A percentile compares a stretch with the other conserved stretches of the same genome.
Conservation (phyloP, 2,797 vertebrate genomes). For the Anguilla obscura region DNA sequence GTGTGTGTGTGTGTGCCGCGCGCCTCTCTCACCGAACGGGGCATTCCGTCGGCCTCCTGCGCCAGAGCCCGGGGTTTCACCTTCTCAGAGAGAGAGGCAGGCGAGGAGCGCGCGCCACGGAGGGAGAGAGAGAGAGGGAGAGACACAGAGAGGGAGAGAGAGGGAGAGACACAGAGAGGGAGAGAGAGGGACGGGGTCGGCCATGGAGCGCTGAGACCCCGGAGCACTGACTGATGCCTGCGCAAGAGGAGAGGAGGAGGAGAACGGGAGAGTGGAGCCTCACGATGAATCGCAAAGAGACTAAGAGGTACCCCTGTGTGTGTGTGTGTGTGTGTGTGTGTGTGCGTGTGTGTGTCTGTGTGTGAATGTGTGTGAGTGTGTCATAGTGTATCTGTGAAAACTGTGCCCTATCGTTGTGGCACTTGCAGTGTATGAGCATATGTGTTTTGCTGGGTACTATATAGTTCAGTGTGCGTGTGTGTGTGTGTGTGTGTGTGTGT, state of each 20-base stretch:
- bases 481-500: neutral
- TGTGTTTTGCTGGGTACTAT: neutral
- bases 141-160: conserved; percentile 10
- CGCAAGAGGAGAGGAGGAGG: conserved; percentile 58
- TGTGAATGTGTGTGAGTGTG: neutral
- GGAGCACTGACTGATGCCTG: conserved; percentile 64
- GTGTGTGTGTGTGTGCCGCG: neutral
- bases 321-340: neutral
- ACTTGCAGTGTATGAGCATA: conserved; percentile 15
- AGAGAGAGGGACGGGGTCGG: conserved; percentile 49
- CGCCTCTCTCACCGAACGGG: neutral
- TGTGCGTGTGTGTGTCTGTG: neutral
- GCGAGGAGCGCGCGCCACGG: conserved; percentile 30
- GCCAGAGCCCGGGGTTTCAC: neutral
- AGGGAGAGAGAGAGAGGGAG: conserved; percentile 17
- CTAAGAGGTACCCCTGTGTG: conserved; percentile 70
- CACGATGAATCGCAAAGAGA: conserved; percentile 73
- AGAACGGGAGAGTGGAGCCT: conserved; percentile 63
- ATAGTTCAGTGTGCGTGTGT: neutral
- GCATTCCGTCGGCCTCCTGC: neutral
- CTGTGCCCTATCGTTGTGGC: conserved; percentile 20
- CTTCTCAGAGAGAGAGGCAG: neutral
- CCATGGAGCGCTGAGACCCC: conserved; percentile 67
- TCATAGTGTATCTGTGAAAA: neutral
- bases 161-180: conserved; percentile 5